These are phyloP conservation scores for Popillia japonica DNA, from an alignment of 1,140 invertebrate genomes.

Conservation along the genomic window DNA sequence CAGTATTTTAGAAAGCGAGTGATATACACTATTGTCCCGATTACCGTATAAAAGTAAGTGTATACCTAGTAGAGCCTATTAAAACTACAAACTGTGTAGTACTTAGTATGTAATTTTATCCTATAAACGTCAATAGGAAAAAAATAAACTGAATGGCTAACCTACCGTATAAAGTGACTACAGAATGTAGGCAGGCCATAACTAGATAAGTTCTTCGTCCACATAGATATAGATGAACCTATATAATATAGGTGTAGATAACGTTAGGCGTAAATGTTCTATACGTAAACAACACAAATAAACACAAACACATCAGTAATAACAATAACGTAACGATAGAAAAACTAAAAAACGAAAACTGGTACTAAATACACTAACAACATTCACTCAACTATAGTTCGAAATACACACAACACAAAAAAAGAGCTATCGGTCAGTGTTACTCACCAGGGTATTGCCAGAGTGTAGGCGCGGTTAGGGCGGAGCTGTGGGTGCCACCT, in stretches of 20 bases:
- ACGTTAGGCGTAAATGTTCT: background rate
- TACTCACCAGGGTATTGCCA: conserved; percentile 78
- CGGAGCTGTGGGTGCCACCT: conserved; percentile 61
- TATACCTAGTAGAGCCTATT: too few relatives aligned
- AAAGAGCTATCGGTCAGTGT: conserved; percentile 40
- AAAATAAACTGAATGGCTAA: background rate
- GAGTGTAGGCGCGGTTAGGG: conserved; percentile 68
- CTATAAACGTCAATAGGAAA: background rate
- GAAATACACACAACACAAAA: conserved; percentile 27
- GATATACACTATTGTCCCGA: too few relatives aligned
- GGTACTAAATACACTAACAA: conserved; percentile 28
- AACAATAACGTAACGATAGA: background rate
- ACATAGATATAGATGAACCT: background rate
- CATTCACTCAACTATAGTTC: conserved; percentile 28
- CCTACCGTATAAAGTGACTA: conserved; percentile 18
- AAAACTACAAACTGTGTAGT: too few relatives aligned
- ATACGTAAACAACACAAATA: background rate
- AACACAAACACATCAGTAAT: conserved; percentile 19
- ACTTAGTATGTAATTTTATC: background rate
- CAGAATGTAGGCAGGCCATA: conserved; percentile 14
- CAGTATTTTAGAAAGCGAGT: too few relatives aligned
- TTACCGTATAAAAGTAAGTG: too few relatives aligned
- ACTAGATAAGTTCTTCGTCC: background rate
- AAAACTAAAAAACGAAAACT: conserved; percentile 22
- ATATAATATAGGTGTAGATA: background rate